A percentile compares a stretch with the other conserved stretches of the same genome.
These are phyloP conservation scores for Ichneumoninae sp. DNA, from an alignment of 2,888 invertebrate genomes.

Conservation along the genomic window DNA sequence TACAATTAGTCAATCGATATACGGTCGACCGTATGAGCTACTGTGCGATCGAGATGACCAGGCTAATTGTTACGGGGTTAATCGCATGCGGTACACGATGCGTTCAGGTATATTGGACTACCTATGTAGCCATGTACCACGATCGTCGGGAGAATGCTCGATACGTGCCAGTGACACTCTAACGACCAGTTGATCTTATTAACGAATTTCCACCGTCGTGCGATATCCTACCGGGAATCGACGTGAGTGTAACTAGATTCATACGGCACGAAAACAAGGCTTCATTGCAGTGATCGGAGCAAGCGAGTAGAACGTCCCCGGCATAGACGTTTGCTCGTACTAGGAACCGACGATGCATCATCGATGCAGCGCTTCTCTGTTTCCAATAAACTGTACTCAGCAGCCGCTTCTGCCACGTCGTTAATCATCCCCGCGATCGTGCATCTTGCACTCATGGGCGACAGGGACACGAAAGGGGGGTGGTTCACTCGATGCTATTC, in stretches of 20 bases:
- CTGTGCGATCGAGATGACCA: constrained; percentile 51
- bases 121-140: constrained; percentile 3
- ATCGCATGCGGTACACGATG: constrained; percentile 57
- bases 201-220: constrained; percentile 67
- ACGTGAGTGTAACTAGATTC: constrained; percentile 41
- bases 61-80: constrained; percentile 53
- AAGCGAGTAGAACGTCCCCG: neutral
- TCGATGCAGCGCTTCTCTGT: constrained; percentile 71
- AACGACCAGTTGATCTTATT: constrained; percentile 73
- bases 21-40: constrained; percentile 28
- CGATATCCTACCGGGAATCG: constrained; percentile 46
- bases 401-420: constrained; percentile 72
- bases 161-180: constrained; percentile 60
- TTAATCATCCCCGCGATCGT: constrained; percentile 70
- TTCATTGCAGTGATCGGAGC: constrained; percentile 39
- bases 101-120: constrained; percentile 30
- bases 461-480: constrained; percentile 68
- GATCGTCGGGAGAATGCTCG: constrained; percentile 24
- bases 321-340: constrained; percentile 36
- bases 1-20: constrained; percentile 61
- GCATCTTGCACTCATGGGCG: constrained; percentile 51
- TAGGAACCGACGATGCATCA: constrained; percentile 73
- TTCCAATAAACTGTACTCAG: constrained; percentile 76
- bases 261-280: constrained; percentile 63
- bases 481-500: constrained; percentile 46